A percentile compares a stretch with the other conserved stretches of the same genome.
Conservation (phyloP, 2,113 vertebrate genomes). For the Embiotoca jacksoni region DNA sequence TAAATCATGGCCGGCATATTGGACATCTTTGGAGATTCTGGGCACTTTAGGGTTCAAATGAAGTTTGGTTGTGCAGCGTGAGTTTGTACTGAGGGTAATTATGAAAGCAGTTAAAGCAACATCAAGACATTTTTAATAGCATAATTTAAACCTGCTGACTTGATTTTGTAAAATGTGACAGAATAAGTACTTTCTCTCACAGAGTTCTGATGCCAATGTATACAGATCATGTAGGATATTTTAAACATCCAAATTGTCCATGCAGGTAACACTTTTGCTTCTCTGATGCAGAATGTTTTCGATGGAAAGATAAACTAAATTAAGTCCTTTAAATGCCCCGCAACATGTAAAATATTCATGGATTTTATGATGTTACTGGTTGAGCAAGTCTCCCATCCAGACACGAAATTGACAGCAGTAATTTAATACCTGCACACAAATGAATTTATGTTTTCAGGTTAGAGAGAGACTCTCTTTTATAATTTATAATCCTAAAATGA, state of each 20-base stretch:
- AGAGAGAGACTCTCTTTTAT: conserved; percentile 19
- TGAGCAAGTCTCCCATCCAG: not conserved
- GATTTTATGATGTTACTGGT: conserved; percentile 27
- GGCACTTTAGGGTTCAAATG: not conserved
- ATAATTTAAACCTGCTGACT: not conserved
- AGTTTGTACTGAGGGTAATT: not conserved
- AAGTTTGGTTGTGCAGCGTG: not conserved
- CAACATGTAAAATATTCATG: conserved; percentile 42
- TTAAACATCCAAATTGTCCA: not conserved
- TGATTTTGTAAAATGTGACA: not conserved
- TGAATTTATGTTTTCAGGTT: conserved; percentile 32
- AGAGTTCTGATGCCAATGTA: no score
- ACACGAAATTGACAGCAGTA: conserved; percentile 16
- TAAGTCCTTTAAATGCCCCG: not conserved
- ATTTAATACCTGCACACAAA: conserved; percentile 38
- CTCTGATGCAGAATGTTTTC: not conserved
- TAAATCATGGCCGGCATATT: not conserved
- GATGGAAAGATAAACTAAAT: not conserved
- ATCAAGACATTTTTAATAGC: not conserved
- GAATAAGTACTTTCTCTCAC: no score
- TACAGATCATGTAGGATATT: not conserved
- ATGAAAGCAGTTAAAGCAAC: not conserved
- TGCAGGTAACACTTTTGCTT: not conserved
- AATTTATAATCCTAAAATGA: conserved; percentile 38
- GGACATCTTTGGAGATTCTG: not conserved